Base-by-base conservation (phyloP, 2,797 vertebrate species). In the Chaunax sp. region DNA sequence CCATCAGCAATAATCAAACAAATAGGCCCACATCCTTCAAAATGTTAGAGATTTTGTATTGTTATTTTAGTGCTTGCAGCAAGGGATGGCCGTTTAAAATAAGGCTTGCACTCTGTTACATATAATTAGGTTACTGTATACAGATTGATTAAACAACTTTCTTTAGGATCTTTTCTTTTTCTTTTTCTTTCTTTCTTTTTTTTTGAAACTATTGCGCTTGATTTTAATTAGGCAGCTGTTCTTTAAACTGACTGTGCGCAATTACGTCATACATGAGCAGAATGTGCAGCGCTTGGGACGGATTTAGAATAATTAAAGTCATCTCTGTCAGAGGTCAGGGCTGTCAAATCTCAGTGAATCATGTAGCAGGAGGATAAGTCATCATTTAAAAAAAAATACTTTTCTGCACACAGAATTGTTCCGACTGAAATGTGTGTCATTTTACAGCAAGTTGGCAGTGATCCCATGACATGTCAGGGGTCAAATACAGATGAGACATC, bases 271-370 rank as follows among this genome's bases (percentile, higher is more conserved):
- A 3, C 3, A 1, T 4, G 15, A 33, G 20, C 23, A 30, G 7
- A 35, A 45, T 20, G 40, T 54, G 30, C 26, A 47, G 53, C 59
- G 53, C 61, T 23, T 55, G 2, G 40, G 47, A 12, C 12, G 58
- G 50, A 67, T 57, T 54, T 55, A 28, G 35, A 50, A n/a, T 46
- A 35, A 66, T 60, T 59, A 40, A 13, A 40, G 19, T 49, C 7
- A 35, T 49, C 46, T 51, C 40, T 55, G 28, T 55, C 46, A 73
- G 15, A 38, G 37, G 13, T 54, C 33, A 55, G 2, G 5, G 6
- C 8, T 59, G 16, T 35, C 40, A 69, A 9, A 35, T 64, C 20
- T 18, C 35, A 59, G 18, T 35, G 10, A 28, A 11, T 37, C 23
- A 1, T 40, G 30, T 4, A n/a, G 33, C 22, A 4, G 30, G 23